A percentile compares a stretch with the other conserved stretches of the same genome.
Conservation (phyloP, 2,888 invertebrate genomes). For the Drosophila pegasa region DNA sequence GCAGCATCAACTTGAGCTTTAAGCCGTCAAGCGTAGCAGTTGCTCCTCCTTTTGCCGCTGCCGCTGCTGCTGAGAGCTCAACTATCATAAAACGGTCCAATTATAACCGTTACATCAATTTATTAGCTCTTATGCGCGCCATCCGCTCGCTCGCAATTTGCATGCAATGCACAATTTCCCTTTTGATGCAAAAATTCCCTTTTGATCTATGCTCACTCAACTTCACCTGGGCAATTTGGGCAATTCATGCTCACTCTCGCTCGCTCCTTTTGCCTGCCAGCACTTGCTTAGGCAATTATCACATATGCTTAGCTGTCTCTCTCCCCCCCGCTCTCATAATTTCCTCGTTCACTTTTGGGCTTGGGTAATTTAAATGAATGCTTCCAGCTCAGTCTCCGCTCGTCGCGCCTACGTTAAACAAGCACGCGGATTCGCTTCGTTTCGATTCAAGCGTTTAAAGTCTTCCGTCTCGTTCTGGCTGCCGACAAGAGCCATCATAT, state of each 20-base stretch:
- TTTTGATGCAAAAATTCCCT: background rate
- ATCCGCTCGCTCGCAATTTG: background rate
- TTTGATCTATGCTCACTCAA: too few relatives aligned
- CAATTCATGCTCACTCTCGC: too few relatives aligned
- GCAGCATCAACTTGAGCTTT: constrained; percentile 40
- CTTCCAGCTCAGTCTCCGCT: background rate
- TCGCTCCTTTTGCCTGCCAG: background rate
- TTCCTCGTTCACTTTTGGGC: background rate
- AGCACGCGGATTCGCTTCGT: background rate
- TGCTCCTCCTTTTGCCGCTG: constrained; percentile 1
- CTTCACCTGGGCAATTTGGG: too few relatives aligned
- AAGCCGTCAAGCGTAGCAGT: constrained; percentile 40
- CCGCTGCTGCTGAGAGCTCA: background rate
- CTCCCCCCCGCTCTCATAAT: background rate
- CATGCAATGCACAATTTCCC: constrained; percentile 1
- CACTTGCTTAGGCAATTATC: constrained; percentile 1
- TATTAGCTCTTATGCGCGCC: background rate
- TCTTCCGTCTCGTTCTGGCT: background rate
- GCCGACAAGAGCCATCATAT: constrained; percentile 16
- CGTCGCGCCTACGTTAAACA: background rate
- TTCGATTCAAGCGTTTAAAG: constrained; percentile 22
- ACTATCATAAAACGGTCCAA: background rate
- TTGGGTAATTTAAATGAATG: background rate
- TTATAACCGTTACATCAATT: background rate
- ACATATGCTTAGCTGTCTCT: background rate